phyloP scores from a whole-genome alignment of 1,140 invertebrate genomes.

The Pemphigus obesinymphae region DNA sequence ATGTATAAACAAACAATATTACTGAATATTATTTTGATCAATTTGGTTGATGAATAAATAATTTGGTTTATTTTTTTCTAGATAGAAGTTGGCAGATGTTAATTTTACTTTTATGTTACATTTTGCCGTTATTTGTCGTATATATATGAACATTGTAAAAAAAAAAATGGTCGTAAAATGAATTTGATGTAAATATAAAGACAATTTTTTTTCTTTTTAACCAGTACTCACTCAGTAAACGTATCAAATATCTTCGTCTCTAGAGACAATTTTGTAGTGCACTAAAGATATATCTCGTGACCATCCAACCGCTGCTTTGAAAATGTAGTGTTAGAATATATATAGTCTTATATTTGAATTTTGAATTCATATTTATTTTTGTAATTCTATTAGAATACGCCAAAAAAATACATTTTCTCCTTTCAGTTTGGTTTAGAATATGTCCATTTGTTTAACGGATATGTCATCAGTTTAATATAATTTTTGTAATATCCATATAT shows the following conservation, averaged over 20 bases:
- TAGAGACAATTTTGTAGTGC: background rate
- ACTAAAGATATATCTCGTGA: background rate
- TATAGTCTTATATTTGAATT: background rate
- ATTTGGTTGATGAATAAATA: no score
- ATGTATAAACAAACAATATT: no score
- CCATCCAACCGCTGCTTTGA: background rate
- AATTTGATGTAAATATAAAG: background rate
- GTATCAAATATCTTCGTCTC: slow-evolving; percentile 2
- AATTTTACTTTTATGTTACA: no score
- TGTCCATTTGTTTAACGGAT: background rate
- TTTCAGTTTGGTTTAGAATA: background rate
- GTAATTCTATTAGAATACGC: background rate
- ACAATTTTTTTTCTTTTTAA: background rate
- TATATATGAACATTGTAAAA: no score
- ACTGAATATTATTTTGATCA: no score
- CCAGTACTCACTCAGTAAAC: background rate
- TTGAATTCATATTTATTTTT: background rate
- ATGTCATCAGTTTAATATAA: no score
- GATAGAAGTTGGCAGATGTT: no score
- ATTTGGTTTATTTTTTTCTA: no score
- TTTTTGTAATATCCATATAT: no score
- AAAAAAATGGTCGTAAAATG: background rate
- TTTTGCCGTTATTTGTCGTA: no score
- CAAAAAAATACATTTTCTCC: background rate
- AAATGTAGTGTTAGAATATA: background rate